Conservation (phyloP, 2,113 vertebrate genomes). For the Donacobius atricapilla region DNA sequence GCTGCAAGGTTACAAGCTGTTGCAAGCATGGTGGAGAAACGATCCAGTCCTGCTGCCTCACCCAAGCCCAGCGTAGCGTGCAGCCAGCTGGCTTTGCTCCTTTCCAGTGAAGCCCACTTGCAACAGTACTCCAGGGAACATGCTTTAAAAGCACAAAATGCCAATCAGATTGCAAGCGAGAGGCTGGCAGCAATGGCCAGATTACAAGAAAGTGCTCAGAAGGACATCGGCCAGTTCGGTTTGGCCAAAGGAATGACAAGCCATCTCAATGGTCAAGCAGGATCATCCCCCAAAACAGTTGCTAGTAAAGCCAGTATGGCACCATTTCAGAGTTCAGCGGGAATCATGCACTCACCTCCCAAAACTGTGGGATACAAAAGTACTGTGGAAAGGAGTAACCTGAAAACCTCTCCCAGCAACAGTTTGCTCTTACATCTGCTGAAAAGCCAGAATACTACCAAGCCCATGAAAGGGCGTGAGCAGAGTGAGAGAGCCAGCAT, state of each 20-base stretch:
- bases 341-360: slow-evolving; percentile 67
- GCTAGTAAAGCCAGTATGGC: slow-evolving; percentile 75
- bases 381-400: slow-evolving; percentile 78
- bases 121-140: slow-evolving; percentile 98
- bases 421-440: slow-evolving; percentile 93
- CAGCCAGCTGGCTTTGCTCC: slow-evolving; percentile 91
- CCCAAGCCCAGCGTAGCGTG: slow-evolving; percentile 96
- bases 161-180: slow-evolving; percentile 90
- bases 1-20: slow-evolving; percentile 91
- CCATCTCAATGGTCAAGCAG: slow-evolving; percentile 82
- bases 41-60: slow-evolving; percentile 89
- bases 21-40: slow-evolving; percentile 92
- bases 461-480: slow-evolving; percentile 80
- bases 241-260: slow-evolving; percentile 77
- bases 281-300: slow-evolving; percentile 76
- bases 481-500: slow-evolving; percentile 78
- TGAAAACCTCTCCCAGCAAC: slow-evolving; percentile 86
- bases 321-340: slow-evolving; percentile 73
- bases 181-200: slow-evolving; percentile 95
- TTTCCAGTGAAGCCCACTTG: slow-evolving; percentile 97
- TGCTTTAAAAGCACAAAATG: slow-evolving; percentile 91
- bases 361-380: slow-evolving; percentile 81
- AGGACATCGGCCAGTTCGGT: slow-evolving; percentile 75
- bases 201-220: slow-evolving; percentile 81
- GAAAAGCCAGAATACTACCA: slow-evolving; percentile 91